Percentiles rank a stretch among this genome's conserved stretches.
Evolutionary conservation across 2,113 vertebrate genomes (phyloP).

Genomic region (Pseudorectes ferrugineus): DNA sequence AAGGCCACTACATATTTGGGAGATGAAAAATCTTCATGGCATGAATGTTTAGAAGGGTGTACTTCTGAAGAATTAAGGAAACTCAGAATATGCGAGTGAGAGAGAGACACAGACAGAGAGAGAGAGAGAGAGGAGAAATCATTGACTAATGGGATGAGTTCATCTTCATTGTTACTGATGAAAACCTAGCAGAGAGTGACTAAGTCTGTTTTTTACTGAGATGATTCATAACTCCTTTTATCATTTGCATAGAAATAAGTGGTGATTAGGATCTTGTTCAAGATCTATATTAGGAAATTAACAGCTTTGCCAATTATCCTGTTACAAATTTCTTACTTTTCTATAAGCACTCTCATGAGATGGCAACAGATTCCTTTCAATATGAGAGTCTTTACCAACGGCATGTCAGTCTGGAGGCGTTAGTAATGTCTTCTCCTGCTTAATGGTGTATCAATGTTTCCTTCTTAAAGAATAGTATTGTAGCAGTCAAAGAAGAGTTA

Average conservation of each 20-base stretch:
- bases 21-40: neutral
- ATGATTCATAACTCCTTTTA: conserved; percentile 28
- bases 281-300: conserved; percentile 3
- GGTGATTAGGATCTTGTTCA: neutral
- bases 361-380: neutral
- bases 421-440: neutral
- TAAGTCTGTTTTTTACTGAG: conserved; percentile 9
- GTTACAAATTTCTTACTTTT: neutral
- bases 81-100: neutral
- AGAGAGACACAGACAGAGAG: neutral
- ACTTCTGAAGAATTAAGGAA: neutral
- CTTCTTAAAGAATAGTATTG: neutral
- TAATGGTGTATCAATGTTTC: neutral
- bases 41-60: neutral
- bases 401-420: neutral
- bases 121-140: neutral
- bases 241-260: conserved; percentile 4
- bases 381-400: neutral
- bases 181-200: conserved; percentile 1
- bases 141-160: neutral
- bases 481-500: neutral
- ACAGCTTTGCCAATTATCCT: neutral
- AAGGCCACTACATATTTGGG: neutral
- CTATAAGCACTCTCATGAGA: neutral
- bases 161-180: neutral